A percentile compares a stretch with the other conserved stretches of the same genome.
These are phyloP conservation scores for Pristionchus arcanus DNA, from an alignment of 2,888 invertebrate genomes.

Conservation along the genomic window DNA sequence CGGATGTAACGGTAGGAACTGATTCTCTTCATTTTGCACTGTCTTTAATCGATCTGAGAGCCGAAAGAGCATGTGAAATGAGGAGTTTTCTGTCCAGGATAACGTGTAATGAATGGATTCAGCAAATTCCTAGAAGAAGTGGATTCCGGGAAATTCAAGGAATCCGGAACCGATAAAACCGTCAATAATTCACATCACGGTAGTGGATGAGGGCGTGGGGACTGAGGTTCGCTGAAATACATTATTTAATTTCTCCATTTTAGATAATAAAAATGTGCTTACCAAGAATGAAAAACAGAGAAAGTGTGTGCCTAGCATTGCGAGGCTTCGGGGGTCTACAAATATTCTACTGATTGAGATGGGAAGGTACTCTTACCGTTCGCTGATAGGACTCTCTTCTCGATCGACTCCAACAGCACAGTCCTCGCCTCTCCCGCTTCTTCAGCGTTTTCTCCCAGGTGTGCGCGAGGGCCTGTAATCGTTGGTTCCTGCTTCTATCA, in stretches of 20 bases:
- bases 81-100: background rate
- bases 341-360: background rate
- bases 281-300: background rate
- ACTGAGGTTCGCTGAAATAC: background rate
- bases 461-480: background rate
- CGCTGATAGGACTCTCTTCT: background rate
- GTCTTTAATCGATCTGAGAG: no score
- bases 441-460: conserved; percentile 23
- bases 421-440: background rate
- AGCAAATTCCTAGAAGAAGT: no score
- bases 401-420: background rate
- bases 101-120: no score
- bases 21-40: no score
- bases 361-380: background rate
- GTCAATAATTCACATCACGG: background rate
- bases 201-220: background rate
- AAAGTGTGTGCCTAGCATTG: background rate
- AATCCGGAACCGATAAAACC: no score
- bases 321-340: background rate
- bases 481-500: no score
- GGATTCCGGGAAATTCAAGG: no score
- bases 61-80: background rate
- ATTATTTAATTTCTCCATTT: no score
- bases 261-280: no score
- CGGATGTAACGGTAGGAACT: no score